Percentiles rank a stretch among this genome's conserved stretches.
phyloP scores from a whole-genome alignment of 2,888 invertebrate species.

The Cybosia mesomella region DNA sequence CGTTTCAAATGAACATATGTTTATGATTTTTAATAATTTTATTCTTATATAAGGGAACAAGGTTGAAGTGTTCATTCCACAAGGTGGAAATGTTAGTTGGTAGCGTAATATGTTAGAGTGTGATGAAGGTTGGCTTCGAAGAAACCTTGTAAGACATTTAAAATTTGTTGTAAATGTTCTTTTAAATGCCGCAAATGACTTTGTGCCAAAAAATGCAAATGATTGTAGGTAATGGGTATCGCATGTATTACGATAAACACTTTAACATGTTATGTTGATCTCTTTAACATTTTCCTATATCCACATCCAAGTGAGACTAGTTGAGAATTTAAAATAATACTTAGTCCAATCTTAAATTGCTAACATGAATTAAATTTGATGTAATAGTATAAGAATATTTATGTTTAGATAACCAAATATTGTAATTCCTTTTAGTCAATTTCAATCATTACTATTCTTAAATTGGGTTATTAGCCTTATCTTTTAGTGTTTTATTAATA shows the following conservation, averaged over 20 bases:
- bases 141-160: background rate
- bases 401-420: constrained; percentile 11
- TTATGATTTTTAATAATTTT: background rate
- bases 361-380: constrained; percentile 33
- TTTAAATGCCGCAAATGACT: background rate
- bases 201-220: background rate
- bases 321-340: constrained; percentile 22
- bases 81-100: background rate
- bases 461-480: background rate
- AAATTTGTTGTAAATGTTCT: background rate
- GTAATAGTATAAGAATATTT: constrained; percentile 22
- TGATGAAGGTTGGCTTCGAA: background rate
- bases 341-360: constrained; percentile 36
- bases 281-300: constrained; percentile 37
- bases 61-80: background rate
- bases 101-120: constrained; percentile 3
- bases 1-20: background rate
- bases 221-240: background rate
- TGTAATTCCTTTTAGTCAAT: constrained; percentile 27
- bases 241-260: background rate
- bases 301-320: constrained; percentile 43
- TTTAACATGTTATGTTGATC: constrained; percentile 14
- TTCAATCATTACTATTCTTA: background rate
- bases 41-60: background rate
- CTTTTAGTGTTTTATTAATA: constrained; percentile 14